Evolutionary conservation across 2,888 invertebrate species (phyloP), one percentile per base, ranked within the genome.

Genomic region (Ennomos quercinarius): DNA sequence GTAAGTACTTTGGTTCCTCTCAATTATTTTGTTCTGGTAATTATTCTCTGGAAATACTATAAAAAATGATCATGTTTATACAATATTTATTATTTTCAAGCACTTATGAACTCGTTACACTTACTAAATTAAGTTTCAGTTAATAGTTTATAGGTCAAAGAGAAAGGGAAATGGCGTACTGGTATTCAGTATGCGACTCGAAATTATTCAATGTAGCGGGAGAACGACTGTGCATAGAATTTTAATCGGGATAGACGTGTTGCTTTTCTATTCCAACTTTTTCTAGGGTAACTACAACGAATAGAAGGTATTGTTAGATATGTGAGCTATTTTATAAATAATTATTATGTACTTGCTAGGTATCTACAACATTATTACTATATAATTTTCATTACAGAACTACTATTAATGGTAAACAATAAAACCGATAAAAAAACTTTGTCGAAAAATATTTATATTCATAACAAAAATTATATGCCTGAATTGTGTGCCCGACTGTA

Each of bases 171-270:
- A 73, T 61, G 61, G 61, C 63, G 67, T 68, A 56, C 66, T 71
- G 70, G 67, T 81, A 81, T 82, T 81, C 81, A 74, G 70, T 74
- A 71, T 74, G 76, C 80, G 79, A 80, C 74, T 73, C 73, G 71
- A 76, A 64, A 80, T 80, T 78, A 83, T 82, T 83, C 81, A 82
- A 77, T 78, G 78, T 78, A 81, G 79, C 76, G 73, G 77, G 74
- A 79, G 74, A 77, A 76, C 62, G 67, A 63, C 53, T 68, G 76
- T 72, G 81, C 68, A 62, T 61, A 64, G 80, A 82, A 83, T 83
- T 80, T 80, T 72, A 82, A 83, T 77, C 65, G 63, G 66, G 52
- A 72, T 73, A 70, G 69, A 73, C 67, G 64, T 71, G 70, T 71
- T 71, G 75, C 78, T 78, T 81, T 80, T 73, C 73, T 63, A 73